Conservation (phyloP, 2,113 vertebrate genomes). For the Tragelaphus imberbis region DNA sequence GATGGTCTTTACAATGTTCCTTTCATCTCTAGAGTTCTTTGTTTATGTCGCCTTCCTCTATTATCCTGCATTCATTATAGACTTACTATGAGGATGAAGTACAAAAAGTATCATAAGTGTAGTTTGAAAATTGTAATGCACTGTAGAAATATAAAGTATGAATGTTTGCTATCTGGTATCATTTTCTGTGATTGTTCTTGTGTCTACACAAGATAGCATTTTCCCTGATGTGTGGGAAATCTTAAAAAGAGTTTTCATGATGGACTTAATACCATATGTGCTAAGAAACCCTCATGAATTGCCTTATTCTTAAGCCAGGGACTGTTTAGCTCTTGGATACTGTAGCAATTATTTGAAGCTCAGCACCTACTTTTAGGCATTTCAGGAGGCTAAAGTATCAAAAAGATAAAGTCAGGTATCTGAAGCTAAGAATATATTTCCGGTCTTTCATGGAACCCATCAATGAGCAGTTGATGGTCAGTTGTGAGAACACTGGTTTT, state of each 20-base stretch:
- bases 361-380: background rate
- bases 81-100: background rate
- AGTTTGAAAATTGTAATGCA: background rate
- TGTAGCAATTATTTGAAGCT: background rate
- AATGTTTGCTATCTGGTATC: background rate
- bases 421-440: background rate
- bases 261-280: background rate
- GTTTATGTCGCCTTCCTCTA: background rate
- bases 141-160: background rate
- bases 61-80: conserved; percentile 23
- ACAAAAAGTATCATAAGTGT: background rate
- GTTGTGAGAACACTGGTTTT: background rate
- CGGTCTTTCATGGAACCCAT: background rate
- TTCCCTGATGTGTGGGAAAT: background rate
- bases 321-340: background rate
- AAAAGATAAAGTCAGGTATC: background rate
- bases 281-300: background rate
- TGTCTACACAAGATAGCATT: background rate
- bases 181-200: background rate
- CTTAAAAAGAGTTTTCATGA: background rate
- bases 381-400: background rate
- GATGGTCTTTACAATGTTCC: background rate
- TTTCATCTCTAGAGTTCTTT: background rate
- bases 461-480: background rate
- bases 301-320: background rate